Evolutionary conservation across 2,797 vertebrate genomes (phyloP).

Genomic region (Neopelma chrysocephalum): DNA sequence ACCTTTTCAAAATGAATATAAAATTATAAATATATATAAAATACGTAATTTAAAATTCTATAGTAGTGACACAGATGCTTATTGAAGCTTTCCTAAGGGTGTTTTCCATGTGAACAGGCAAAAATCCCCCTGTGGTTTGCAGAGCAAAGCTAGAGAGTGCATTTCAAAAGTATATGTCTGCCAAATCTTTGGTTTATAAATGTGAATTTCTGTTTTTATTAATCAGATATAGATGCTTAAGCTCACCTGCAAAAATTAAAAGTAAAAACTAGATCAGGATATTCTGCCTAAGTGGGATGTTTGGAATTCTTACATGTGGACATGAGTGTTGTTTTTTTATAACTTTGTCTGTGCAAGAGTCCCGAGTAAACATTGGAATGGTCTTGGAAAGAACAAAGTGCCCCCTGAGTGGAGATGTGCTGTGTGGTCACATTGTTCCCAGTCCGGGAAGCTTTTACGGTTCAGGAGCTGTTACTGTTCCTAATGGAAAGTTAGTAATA

Average conservation of each 20-base stretch:
- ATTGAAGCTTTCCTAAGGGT: neutral
- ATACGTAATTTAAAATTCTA: rapidly evolving
- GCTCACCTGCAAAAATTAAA: neutral
- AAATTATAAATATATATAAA: neutral
- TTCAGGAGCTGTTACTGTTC: neutral
- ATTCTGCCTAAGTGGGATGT: neutral
- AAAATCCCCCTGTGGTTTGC: neutral
- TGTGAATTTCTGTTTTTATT: neutral
- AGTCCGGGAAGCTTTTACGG: neutral
- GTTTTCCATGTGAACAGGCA: neutral
- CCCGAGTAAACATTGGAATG: neutral
- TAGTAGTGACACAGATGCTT: neutral
- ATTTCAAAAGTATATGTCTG: neutral
- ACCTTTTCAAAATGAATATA: neutral
- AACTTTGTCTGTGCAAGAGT: neutral
- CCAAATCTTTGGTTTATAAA: neutral
- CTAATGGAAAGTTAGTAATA: neutral
- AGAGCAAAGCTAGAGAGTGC: neutral
- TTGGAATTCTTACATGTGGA: neutral
- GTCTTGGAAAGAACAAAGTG: neutral
- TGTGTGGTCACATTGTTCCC: rapidly evolving
- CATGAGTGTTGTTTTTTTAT: neutral
- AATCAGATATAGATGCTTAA: neutral
- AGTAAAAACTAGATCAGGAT: rapidly evolving
- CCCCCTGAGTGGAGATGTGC: neutral